phyloP scores from a whole-genome alignment of 2,797 vertebrate species.

The Monodelphis domestica region DNA sequence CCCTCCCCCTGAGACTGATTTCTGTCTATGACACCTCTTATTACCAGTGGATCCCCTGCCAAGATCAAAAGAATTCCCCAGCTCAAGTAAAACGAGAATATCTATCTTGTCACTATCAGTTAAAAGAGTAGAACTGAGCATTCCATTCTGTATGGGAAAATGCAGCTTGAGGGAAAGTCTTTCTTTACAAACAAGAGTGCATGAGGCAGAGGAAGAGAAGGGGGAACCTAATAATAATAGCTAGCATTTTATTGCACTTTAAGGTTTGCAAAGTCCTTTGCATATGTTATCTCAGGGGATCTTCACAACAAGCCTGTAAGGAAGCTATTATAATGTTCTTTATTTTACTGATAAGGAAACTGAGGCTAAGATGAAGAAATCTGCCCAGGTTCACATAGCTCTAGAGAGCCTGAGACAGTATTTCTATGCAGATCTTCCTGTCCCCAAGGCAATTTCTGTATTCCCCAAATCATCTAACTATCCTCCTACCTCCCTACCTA shows the following conservation, averaged over 20 bases:
- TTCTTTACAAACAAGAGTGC: not conserved
- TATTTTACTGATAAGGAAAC: not conserved
- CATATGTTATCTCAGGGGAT: not conserved
- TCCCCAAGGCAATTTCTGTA: not conserved
- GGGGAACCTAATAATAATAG: not conserved
- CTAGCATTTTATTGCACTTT: not conserved
- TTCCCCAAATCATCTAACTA: not conserved
- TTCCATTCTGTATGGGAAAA: not conserved
- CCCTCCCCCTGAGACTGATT: conserved; percentile 37
- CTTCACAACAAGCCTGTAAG: not conserved
- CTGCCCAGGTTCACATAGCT: not conserved
- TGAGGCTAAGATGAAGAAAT: not conserved
- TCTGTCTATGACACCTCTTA: conserved; percentile 25
- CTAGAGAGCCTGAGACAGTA: not conserved
- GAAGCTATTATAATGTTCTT: not conserved
- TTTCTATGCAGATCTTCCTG: not conserved
- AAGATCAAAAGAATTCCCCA: conserved; percentile 37
- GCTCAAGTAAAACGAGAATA: conserved; percentile 22
- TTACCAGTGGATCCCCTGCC: conserved; percentile 33
- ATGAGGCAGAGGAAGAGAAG: accelerated
- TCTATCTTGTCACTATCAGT: conserved; percentile 16
- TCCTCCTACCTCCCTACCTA: not conserved
- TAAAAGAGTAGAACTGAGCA: not conserved
- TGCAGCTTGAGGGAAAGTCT: accelerated
- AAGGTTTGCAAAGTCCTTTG: not conserved